Conservation (phyloP, 2,888 invertebrate genomes). For the Torymus aiolomorphi region DNA sequence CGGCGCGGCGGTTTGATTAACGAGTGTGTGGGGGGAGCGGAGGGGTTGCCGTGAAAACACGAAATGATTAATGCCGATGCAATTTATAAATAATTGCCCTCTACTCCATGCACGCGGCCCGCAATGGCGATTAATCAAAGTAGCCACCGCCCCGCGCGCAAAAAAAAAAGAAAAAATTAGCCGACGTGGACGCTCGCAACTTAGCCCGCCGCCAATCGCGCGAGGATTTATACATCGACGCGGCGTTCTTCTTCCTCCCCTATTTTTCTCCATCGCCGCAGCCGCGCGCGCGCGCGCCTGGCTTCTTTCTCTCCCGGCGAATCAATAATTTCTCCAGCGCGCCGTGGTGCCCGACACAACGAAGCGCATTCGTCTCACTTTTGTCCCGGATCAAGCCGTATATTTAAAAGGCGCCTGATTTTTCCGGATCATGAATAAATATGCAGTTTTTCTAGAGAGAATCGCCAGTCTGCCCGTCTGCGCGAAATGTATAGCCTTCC, state of each 20-base stretch:
- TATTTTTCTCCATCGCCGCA: conserved; percentile 35
- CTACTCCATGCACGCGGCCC: background rate
- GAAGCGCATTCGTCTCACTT: conserved; percentile 12
- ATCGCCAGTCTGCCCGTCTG: background rate
- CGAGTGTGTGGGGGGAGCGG: background rate
- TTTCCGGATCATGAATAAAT: background rate
- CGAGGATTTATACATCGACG: conserved; percentile 26
- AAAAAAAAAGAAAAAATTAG: conserved; percentile 32
- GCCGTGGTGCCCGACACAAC: background rate
- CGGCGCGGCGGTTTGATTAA: conserved; percentile 27
- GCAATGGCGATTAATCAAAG: conserved; percentile 38
- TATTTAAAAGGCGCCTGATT: background rate
- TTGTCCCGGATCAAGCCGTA: background rate
- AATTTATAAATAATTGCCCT: conserved; percentile 42
- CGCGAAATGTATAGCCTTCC: too few species aligned
- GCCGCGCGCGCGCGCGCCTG: background rate
- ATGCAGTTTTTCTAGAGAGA: background rate
- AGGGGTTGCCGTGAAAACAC: background rate
- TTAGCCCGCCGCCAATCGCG: background rate
- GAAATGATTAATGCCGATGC: conserved; percentile 39
- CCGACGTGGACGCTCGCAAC: background rate
- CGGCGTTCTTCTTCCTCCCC: background rate
- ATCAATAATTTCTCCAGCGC: conserved; percentile 25
- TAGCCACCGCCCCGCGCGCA: background rate
- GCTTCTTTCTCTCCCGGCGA: background rate